Evolutionary conservation across 2,113 vertebrate species (phyloP), one percentile per base, ranked within the genome.

Genomic region (Paracanthobrama guichenoti): DNA sequence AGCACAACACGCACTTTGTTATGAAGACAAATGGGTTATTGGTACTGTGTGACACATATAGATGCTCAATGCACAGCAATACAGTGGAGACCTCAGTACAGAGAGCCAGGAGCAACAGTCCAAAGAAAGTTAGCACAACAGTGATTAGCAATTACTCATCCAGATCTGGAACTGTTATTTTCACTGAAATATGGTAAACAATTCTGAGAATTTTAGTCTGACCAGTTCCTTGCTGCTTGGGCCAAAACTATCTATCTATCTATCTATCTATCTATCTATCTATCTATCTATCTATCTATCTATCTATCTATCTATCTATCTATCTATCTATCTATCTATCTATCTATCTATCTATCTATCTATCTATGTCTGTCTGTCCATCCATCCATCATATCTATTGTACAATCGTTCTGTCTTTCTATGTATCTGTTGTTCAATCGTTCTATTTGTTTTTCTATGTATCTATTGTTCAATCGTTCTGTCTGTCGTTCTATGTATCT

Each of bases 21-120:
- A 88, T 83, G 53, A 83, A 90, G 89, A 90, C 55, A 73, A 90
- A 90, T 90, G 85, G 81, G 81, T 88, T 84, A 75, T 83, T 86
- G 84, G 74, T 75, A 62, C 24, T 71, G 64, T 71, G 81, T 88
- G 85, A 72, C 87, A 83, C 78, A 84, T 67, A 64, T 81, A 83
- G 85, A 88, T 35, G 50, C 83, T 42, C 28, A 53, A 31, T 60
- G 55, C 46, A 20, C 18, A 69, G 46, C 66, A 14, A 64, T 35
- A 8, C 60, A 83, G 53, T 20, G 53, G 53, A 55, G 53, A 7
- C 18, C 53, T 55, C 53, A 22, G 74, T 28, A 24, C 31, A 44
- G n/a, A 44, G 35, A 79, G n/a, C 39, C 35, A 62, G 57, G 8
- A 79, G 7, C 12, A n/a, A 35, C 28, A 16, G 39, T 79, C 44